phyloP scores from a whole-genome alignment of 2,797 vertebrate species.

The Poliocrania exsul region DNA sequence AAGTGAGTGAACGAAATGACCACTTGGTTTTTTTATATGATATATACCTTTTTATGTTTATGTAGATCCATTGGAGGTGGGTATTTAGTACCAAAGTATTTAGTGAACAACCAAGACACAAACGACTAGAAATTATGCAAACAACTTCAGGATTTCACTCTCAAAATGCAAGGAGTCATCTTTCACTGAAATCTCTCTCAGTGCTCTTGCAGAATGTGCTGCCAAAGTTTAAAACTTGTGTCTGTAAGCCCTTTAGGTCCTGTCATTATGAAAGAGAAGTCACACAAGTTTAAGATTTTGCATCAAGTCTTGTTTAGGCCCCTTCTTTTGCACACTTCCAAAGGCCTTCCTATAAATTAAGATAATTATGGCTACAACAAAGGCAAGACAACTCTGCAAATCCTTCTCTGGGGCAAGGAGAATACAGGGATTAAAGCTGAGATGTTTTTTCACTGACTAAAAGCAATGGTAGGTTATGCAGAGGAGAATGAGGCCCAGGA shows the following conservation, averaged over 20 bases:
- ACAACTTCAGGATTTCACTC: background rate
- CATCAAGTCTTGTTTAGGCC: background rate
- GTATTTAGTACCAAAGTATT: background rate
- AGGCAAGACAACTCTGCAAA: background rate
- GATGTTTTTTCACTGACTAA: no score
- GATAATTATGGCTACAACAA: no score
- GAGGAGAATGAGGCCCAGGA: background rate
- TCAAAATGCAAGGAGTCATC: background rate
- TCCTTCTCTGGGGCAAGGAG: background rate
- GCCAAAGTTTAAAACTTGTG: background rate
- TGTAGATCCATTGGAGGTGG: background rate
- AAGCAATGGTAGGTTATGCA: accelerated
- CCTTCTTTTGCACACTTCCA: background rate
- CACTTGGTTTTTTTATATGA: background rate
- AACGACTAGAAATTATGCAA: background rate
- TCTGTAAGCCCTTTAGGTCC: background rate
- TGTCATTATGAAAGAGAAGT: background rate
- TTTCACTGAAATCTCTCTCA: background rate
- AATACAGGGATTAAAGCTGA: accelerated
- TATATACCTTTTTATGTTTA: background rate
- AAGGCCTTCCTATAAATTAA: background rate
- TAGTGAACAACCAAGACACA: background rate
- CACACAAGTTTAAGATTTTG: background rate
- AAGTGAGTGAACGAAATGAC: background rate
- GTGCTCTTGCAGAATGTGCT: background rate